Percentiles rank a stretch among this genome's conserved stretches.
phyloP scores from a whole-genome alignment of 2,113 vertebrate species.

The Circaetus cinerascens region DNA sequence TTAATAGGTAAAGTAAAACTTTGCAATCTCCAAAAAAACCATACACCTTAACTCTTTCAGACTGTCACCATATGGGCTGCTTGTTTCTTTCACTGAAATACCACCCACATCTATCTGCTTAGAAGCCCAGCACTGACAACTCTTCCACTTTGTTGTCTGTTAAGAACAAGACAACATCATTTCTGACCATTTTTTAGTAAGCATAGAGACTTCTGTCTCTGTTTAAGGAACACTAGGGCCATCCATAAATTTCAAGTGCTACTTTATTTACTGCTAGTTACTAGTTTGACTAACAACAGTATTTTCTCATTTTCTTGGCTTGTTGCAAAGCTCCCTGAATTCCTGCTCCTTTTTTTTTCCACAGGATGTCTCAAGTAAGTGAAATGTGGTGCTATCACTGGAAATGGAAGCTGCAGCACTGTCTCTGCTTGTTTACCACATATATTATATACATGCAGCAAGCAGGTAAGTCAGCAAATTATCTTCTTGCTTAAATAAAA shows the following conservation, averaged over 20 bases:
- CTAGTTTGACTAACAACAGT: not conserved
- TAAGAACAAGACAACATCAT: not conserved
- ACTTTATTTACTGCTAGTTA: not conserved
- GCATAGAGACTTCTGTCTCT: not conserved
- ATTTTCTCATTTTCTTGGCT: not conserved
- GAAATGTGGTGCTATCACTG: constrained; percentile 75
- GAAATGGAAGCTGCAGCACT: constrained; percentile 79
- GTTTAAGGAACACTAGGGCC: not conserved
- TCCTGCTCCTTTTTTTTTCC: not conserved
- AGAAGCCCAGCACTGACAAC: not conserved
- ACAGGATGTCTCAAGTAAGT: constrained; percentile 79
- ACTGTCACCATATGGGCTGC: not conserved
- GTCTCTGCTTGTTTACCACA: constrained; percentile 67
- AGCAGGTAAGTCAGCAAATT: constrained; percentile 75
- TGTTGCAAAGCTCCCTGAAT: not conserved
- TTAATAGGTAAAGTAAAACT: not conserved
- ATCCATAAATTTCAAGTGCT: not conserved
- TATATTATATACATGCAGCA: constrained; percentile 62
- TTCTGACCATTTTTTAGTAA: not conserved
- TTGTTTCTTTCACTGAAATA: not conserved
- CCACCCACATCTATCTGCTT: not conserved
- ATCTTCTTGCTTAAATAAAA: not conserved
- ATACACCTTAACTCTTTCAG: not conserved
- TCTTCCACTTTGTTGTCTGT: not conserved
- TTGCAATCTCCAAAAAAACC: accelerated